Conservation (phyloP, 2,113 vertebrate species). For the pig (Sus scrofa) region T2T-Sscrofa CM000817.6:60751001-60751500, state of each 20-base stretch:
- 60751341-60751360: no score
- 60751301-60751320: no score
- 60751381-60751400: no score
- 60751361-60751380: no score
- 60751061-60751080: not conserved
- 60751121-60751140: not conserved
- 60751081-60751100: not conserved
- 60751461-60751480: not conserved
- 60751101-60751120: not conserved
- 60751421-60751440: no score
- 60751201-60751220: not conserved
- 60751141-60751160: not conserved
- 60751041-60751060: not conserved
- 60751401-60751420: no score
- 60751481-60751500: not conserved
- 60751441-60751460: no score
- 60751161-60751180: not conserved
- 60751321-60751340: no score
- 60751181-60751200: not conserved
- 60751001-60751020: not conserved
- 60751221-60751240: no score
- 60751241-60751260: no score
- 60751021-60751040: not conserved
- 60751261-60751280: no score
- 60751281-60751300: no score